phyloP scores from a whole-genome alignment of 2,797 vertebrate genomes.

The Cheirogaleus major region DNA sequence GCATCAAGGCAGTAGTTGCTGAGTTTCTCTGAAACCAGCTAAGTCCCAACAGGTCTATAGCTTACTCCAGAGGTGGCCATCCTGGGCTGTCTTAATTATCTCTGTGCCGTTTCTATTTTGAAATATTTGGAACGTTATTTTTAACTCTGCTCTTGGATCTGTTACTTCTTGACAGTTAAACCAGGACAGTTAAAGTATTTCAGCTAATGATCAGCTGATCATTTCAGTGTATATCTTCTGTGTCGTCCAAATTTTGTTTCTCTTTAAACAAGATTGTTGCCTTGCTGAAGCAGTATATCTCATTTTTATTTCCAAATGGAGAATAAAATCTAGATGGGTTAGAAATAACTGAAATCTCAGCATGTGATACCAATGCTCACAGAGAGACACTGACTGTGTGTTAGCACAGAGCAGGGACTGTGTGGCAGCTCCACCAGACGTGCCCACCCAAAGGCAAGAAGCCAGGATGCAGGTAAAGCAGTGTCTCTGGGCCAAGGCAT shows the following conservation, averaged over 20 bases:
- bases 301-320: neutral
- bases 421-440: neutral
- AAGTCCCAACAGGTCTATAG: neutral
- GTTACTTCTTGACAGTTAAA: conserved; percentile 43
- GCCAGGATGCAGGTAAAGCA: neutral
- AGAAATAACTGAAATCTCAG: neutral
- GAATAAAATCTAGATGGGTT: neutral
- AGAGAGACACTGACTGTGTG: neutral
- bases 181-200: neutral
- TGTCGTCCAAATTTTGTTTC: neutral
- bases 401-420: accelerated
- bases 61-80: neutral
- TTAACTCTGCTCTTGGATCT: conserved; percentile 14
- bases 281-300: neutral
- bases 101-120: conserved; percentile 33
- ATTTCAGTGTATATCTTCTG: neutral
- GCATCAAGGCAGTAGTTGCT: neutral
- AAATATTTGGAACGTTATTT: conserved; percentile 55
- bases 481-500: neutral
- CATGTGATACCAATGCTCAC: neutral
- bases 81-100: conserved; percentile 49
- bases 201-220: neutral
- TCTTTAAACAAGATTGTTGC: neutral
- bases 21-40: conserved; percentile 33
- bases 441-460: neutral